Conservation (phyloP, 2,888 invertebrate genomes). For the Scrobipalpa costella region DNA sequence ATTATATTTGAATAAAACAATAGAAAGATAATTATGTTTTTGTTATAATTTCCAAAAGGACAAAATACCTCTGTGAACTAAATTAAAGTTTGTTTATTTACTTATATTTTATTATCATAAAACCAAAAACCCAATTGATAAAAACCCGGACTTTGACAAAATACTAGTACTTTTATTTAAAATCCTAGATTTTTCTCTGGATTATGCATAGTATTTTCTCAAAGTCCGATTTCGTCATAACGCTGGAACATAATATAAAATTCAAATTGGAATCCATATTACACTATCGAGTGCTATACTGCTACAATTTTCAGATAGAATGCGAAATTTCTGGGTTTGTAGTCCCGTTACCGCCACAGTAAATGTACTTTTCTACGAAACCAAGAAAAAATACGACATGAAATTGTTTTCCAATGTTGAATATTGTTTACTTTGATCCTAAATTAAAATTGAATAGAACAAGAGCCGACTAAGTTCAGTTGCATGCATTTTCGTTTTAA, state of each 20-base stretch:
- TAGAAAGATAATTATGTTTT: too few species aligned
- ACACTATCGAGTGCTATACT: conserved; percentile 10
- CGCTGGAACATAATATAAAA: conserved; percentile 35
- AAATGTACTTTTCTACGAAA: background rate
- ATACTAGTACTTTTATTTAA: too few species aligned
- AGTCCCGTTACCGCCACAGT: conserved; percentile 11
- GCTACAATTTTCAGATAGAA: conserved; percentile 4
- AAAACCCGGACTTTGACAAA: too few species aligned
- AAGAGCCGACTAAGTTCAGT: background rate
- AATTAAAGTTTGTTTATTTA: too few species aligned
- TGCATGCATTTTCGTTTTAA: background rate
- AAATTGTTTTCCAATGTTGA: background rate
- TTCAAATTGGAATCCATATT: conserved; percentile 33
- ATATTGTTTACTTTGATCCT: background rate
- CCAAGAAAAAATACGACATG: background rate
- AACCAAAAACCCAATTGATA: too few species aligned
- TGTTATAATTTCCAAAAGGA: too few species aligned
- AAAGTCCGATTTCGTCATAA: conserved; percentile 26
- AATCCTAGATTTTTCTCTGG: too few species aligned
- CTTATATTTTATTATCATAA: too few species aligned
- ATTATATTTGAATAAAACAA: too few species aligned
- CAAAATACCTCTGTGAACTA: too few species aligned
- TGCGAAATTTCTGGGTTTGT: conserved; percentile 10
- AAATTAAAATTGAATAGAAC: too few species aligned
- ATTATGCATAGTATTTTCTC: conserved; percentile 29